These are phyloP conservation scores for Tetrapedia diversipes DNA, from an alignment of 2,888 invertebrate genomes.

Conservation along the genomic window DNA sequence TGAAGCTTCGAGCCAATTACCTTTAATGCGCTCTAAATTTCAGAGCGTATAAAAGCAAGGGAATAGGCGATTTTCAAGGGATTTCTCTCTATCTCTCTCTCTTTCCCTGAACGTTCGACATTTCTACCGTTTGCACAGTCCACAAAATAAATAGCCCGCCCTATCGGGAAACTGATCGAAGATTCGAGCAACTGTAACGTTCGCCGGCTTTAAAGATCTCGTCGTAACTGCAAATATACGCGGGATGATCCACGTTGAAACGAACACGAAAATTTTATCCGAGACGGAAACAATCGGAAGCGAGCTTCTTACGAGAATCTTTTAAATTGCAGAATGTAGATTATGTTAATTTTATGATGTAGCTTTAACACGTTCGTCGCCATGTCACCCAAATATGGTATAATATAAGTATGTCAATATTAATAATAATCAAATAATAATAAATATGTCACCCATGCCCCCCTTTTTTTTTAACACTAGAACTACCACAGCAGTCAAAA, in stretches of 20 bases:
- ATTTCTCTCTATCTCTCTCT: background rate
- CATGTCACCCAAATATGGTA: no score
- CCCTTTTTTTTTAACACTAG: no score
- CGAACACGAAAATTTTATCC: background rate
- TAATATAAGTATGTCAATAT: no score
- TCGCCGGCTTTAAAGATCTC: background rate
- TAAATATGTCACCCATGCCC: no score
- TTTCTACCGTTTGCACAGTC: background rate
- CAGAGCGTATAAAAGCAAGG: background rate
- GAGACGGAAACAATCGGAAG: no score
- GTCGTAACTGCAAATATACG: background rate
- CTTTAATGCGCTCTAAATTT: background rate
- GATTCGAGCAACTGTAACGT: background rate
- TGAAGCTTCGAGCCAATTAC: background rate
- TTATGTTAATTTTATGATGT: no score
- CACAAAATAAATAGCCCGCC: constrained; percentile 1
- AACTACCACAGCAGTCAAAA: no score
- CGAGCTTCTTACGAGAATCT: no score
- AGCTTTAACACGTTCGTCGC: no score
- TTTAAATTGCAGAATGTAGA: no score
- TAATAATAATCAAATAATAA: no score
- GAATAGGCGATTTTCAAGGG: background rate
- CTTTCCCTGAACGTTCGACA: background rate
- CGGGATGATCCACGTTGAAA: background rate
- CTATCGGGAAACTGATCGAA: background rate